Base-by-base conservation (phyloP, 2,888 invertebrate species). In the Leptinotarsa haldemani region DNA sequence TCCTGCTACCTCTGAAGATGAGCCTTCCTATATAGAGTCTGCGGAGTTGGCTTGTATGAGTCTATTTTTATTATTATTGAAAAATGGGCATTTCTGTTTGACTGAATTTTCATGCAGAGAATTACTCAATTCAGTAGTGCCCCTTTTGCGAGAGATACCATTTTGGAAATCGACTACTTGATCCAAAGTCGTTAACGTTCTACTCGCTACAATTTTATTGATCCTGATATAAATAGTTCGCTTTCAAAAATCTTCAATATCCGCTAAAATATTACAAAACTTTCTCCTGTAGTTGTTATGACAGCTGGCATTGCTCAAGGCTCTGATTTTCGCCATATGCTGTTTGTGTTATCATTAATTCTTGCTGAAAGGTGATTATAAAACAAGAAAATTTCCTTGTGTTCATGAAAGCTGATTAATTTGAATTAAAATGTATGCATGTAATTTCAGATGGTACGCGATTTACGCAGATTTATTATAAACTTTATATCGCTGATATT, bases 241-340 rank as follows among this genome's bases (percentile, higher is more conserved):
- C 22, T 56, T 56, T 4, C 13, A 56, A 13, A 56, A 22, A 18
- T 13, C 56, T 12, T 18, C 9, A 56, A 56, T n/a, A 13, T 3
- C 13, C 3, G 53, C 0, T 4, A 53, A 56, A 3, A 13, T 53
- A 56, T 20, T 4, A 56, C 0, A 22, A 56, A 22, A 13, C 56
- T 56, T 22, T 56, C 56, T 56, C 56, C 13, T 20, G 18, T 9
- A 53, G 20, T 18, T 20, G 53, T 13, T 1, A 5, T 22, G 20
- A 56, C 56, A 56, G 56, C 12, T 56, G 56, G 56, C 22, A 56
- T 56, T 22, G 56, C 56, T 56, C 22, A 56, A 56, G 56, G 56
- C 56, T 15, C 3, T 56, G 22, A 56, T 22, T 2, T 56, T 0
- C 22, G 13, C 56, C 56, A 56, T 56, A 56, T 56, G 56, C 56